These are phyloP conservation scores for Sycophila texana DNA, from an alignment of 2,888 invertebrate genomes.

Conservation along the genomic window DNA sequence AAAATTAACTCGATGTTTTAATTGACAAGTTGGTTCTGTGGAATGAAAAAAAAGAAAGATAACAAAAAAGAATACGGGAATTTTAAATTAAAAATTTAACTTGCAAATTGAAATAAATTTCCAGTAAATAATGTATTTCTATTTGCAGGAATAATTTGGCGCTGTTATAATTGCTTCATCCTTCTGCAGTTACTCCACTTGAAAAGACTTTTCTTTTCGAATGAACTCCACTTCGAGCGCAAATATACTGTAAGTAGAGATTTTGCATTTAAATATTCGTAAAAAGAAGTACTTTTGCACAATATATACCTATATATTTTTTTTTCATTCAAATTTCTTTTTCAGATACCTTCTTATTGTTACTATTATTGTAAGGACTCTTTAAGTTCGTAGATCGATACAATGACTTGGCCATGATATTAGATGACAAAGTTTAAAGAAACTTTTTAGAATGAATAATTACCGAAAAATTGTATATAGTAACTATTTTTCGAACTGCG, in stretches of 20 bases:
- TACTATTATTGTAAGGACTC: too few species aligned
- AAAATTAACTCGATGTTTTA: slow-evolving; percentile 11
- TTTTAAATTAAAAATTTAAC: not conserved
- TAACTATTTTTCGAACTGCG: not conserved
- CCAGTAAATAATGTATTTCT: not conserved
- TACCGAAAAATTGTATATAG: too few species aligned
- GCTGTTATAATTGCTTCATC: slow-evolving; percentile 7
- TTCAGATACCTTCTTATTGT: too few species aligned
- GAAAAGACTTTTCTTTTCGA: slow-evolving; percentile 7
- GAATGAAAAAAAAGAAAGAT: not conserved
- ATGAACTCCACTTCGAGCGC: too few species aligned
- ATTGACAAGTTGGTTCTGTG: slow-evolving; percentile 13
- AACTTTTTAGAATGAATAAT: too few species aligned
- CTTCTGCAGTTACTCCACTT: slow-evolving; percentile 10
- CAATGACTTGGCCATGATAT: not conserved
- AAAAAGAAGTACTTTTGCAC: too few species aligned
- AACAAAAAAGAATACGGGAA: not conserved
- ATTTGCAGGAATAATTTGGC: too few species aligned
- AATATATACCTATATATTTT: not conserved
- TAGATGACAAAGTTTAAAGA: not conserved
- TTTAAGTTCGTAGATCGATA: not conserved
- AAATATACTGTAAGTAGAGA: not conserved
- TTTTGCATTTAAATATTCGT: not conserved
- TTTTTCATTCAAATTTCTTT: too few species aligned
- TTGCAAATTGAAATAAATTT: not conserved